These are phyloP conservation scores for Onychorhynchus coronatus DNA, from an alignment of 2,113 vertebrate species.

Conservation along the genomic window DNA sequence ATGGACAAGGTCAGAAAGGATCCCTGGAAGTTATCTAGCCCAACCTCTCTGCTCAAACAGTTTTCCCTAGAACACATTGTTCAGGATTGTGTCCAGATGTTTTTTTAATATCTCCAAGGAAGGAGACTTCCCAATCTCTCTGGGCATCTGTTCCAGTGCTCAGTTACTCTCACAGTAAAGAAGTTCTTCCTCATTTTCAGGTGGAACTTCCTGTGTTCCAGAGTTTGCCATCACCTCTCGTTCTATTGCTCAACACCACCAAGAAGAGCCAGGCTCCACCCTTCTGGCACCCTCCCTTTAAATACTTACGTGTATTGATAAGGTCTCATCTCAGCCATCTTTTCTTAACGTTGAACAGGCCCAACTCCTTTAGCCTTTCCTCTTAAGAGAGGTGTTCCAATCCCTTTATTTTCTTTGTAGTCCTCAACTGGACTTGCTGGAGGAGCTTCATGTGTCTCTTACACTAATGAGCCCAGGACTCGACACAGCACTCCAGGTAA, in stretches of 20 bases:
- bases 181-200: neutral
- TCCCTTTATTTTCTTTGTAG: neutral
- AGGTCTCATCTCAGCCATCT: neutral
- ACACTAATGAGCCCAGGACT: neutral
- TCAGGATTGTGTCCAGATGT: neutral
- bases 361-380: neutral
- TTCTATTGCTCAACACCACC: neutral
- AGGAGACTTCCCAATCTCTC: neutral
- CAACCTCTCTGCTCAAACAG: neutral
- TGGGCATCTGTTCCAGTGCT: neutral
- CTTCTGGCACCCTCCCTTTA: neutral
- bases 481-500: neutral
- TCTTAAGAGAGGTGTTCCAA: neutral
- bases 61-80: neutral
- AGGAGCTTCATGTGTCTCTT: neutral
- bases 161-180: neutral
- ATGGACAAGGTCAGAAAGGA: neutral
- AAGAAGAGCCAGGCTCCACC: neutral
- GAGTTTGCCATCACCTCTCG: neutral
- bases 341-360: neutral
- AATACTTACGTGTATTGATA: neutral
- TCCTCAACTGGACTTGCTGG: fast-evolving
- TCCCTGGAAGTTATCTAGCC: neutral
- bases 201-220: neutral
- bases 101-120: neutral